Base-by-base conservation (phyloP, 2,888 invertebrate genomes). In the Geotrupes spiniger region DNA sequence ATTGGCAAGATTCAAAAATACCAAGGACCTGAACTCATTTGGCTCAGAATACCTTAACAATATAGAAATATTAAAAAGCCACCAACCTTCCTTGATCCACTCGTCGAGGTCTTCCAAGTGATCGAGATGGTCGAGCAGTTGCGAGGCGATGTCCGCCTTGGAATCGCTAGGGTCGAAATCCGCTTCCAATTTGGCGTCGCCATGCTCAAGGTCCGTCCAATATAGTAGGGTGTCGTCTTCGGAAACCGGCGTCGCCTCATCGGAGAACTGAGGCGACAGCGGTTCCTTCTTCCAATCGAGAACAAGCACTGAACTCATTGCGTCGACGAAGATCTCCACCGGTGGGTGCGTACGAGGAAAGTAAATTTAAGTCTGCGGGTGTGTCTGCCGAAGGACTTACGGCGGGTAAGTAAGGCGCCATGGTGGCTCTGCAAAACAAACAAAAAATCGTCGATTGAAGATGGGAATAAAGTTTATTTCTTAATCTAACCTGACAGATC, bases 321-420 rank as follows among this genome's bases (percentile, higher is more conserved):
- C 12, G 36, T 42, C 10, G 28, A 33, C 15, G 12, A 26, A 29
- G 28, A 31, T 21, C 26, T 46, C 15, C 27, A 36, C 36, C 64
- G 57, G 50, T 59, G 47, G 42, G 42, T 46, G 33, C 51, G 61
- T 27, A 39, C 47, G 36, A 54, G 65, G 66, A 65, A 70, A 66
- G 64, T 61, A 63, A 53, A 62, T 60, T 65, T 59, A 64, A 61
- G 64, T 59, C 54, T 54, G 42, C 54, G 62, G 62, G 55, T 46
- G 51, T 52, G 44, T 57, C 76, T 78, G 77, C 82, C 80, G 80
- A 76, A 73, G 76, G 78, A 77, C 79, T 78, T 76, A 78, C 78
- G 74, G 73, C 78, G 78, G 78, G 79, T 78, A 78, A 72, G 75
- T 75, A 74, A 78, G 81, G 79, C 82, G 89, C 89, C 89, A 90